phyloP scores from a whole-genome alignment of 2,888 invertebrate species.

The Limnephilus lunatus region DNA sequence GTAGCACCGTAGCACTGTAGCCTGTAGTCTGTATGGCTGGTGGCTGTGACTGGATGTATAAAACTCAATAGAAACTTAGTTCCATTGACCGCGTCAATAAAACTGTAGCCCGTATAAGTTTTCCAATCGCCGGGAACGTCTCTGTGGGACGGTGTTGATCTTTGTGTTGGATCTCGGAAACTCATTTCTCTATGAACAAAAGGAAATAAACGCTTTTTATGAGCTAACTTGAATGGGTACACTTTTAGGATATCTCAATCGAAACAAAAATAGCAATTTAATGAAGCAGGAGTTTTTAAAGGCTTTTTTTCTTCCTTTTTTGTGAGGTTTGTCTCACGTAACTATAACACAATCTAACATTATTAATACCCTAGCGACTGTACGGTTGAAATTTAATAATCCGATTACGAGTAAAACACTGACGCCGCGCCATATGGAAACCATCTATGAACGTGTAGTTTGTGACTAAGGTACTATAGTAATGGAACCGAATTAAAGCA shows the following conservation, averaged over 20 bases:
- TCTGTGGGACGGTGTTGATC: conserved; percentile 29
- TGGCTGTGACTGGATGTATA: background rate
- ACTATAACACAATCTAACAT: too few relatives aligned
- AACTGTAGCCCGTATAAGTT: conserved; percentile 32
- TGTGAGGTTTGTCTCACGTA: too few relatives aligned
- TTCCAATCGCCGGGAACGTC: conserved; percentile 26
- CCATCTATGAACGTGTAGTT: too few relatives aligned
- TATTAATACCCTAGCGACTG: too few relatives aligned
- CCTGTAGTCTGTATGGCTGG: too few relatives aligned
- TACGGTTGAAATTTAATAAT: too few relatives aligned
- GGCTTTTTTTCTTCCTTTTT: background rate
- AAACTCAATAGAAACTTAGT: conserved; percentile 29
- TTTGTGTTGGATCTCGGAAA: conserved; percentile 10
- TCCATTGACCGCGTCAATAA: conserved; percentile 36
- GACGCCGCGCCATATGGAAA: too few relatives aligned
- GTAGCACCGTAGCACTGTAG: too few relatives aligned
- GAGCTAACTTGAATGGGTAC: background rate
- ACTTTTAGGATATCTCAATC: background rate
- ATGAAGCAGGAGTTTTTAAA: background rate
- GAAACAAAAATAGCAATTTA: background rate
- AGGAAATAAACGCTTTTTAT: background rate
- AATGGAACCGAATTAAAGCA: too few relatives aligned
- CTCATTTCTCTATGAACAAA: background rate
- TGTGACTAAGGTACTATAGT: too few relatives aligned
- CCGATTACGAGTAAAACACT: too few relatives aligned